phyloP scores from a whole-genome alignment of 2,888 invertebrate species.

The Boloria euphrosyne region DNA sequence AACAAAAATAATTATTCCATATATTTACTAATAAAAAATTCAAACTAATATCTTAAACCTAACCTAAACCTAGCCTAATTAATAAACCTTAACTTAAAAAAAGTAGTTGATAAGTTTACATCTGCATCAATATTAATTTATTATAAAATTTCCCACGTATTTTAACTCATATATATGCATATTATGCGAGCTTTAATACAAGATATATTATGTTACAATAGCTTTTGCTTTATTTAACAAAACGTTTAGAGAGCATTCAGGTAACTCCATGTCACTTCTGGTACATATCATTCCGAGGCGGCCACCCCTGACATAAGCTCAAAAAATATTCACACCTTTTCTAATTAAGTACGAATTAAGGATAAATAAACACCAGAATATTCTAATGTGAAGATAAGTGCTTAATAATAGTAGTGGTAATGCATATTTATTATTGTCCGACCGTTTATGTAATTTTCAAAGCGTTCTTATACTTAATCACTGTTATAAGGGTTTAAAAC shows the following conservation, averaged over 20 bases:
- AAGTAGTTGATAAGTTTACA: no score
- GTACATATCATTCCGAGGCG: slow-evolving; percentile 33
- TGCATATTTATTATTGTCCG: slow-evolving; percentile 46
- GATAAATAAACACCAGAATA: slow-evolving; percentile 68
- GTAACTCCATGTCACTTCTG: slow-evolving; percentile 2
- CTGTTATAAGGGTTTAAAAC: slow-evolving; percentile 15
- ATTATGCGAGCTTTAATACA: no score
- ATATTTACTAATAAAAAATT: no score
- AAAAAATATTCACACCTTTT: slow-evolving; percentile 75
- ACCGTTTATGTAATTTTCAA: slow-evolving; percentile 25
- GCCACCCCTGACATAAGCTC: slow-evolving; percentile 68
- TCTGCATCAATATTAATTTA: no score
- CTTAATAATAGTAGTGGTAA: slow-evolving; percentile 62
- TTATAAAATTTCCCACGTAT: no score
- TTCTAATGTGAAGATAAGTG: slow-evolving; percentile 62
- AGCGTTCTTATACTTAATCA: slow-evolving; percentile 19
- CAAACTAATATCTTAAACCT: no score
- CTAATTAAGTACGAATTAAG: slow-evolving; percentile 75
- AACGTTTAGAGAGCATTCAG: neutral
- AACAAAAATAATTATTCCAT: no score
- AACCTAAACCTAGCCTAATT: no score
- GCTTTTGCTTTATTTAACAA: no score
- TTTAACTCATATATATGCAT: no score
- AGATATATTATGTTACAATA: no score
- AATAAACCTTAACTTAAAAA: no score